Evolutionary conservation across 64 coral and sea anemone species (phyloP), one percentile per base, ranked within the genome.

Genomic region (Exaiptasia diaphana): DNA sequence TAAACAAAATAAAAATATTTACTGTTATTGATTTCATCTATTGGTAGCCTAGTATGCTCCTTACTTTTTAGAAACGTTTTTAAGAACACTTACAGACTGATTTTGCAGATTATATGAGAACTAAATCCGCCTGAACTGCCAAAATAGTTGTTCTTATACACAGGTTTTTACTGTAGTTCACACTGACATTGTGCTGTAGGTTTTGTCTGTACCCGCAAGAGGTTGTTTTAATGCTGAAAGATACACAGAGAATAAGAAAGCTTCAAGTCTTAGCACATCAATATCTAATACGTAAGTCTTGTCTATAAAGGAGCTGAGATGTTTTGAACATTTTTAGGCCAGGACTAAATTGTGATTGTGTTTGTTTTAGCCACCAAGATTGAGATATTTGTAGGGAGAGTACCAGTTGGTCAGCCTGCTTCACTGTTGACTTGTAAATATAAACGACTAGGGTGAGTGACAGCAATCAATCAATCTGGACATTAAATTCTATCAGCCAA

Each of bases 151-250:
- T n/a, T n/a, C n/a, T n/a, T n/a, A n/a, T n/a, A n/a, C n/a, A n/a
- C n/a, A n/a, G n/a, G n/a, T n/a, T 26, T 28, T 28, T 12, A 18
- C 32, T 13, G 22, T 20, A 70, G 67, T 41, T 27, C 41, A 28
- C 55, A 9, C 21, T 59, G 23, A 25, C 12, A 72, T 45, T 45
- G n/a, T n/a, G n/a, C n/a, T n/a, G n/a, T n/a, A 96, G 92, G 74
- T 96, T 96, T 64, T 96, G 92, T 84, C 72, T 99, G 46, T 99
- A 93, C 72, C 95, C 95, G 15, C 95, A 99, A 93, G 95, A 99
- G 43, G 45, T 99, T 18, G 80, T 99, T 18, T 46, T 92, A 49
- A 81, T 99, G 79, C 21, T 93, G 25, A 92, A 76, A 29, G 89
- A 99, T 57, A 78, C 95, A 12, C 70, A 88, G 76, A 83, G 95